Conservation (phyloP, 2,888 invertebrate species). For the Crocallis elinguaria region DNA sequence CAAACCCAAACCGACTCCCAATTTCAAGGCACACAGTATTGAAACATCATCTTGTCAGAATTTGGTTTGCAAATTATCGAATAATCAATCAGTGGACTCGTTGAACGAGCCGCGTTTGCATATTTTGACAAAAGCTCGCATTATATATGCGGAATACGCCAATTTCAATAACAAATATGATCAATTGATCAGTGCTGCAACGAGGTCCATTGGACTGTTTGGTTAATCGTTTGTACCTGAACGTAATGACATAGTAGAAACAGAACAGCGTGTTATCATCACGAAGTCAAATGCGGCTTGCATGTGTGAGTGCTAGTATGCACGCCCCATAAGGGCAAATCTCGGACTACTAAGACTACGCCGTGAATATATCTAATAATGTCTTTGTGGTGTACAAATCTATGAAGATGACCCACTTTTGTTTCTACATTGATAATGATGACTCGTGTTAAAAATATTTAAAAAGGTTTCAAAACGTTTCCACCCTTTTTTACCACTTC, state of each 20-base stretch:
- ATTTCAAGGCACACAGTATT: conserved; percentile 29
- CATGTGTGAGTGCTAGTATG: too few species aligned
- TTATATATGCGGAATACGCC: conserved; percentile 27
- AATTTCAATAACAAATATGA: conserved; percentile 39
- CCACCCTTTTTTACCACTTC: too few species aligned
- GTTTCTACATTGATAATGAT: too few species aligned
- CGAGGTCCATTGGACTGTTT: conserved; percentile 21
- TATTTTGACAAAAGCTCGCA: conserved; percentile 30
- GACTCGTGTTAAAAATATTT: too few species aligned
- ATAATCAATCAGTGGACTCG: conserved; percentile 37
- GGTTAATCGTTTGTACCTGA: conserved; percentile 21
- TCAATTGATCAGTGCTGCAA: conserved; percentile 16
- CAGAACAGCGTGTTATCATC: too few species aligned
- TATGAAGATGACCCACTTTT: too few species aligned
- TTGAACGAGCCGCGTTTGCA: conserved; percentile 27
- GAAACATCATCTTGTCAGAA: conserved; percentile 35
- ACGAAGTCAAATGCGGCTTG: too few species aligned
- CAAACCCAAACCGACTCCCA: conserved; percentile 7
- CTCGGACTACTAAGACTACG: too few species aligned
- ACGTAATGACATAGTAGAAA: conserved; percentile 19
- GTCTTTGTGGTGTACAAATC: too few species aligned
- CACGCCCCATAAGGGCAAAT: too few species aligned
- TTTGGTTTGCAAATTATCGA: conserved; percentile 43
- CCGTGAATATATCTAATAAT: too few species aligned
- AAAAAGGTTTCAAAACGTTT: too few species aligned